Base-by-base conservation (phyloP, 2,888 invertebrate genomes). In the Helobdella robusta region DNA sequence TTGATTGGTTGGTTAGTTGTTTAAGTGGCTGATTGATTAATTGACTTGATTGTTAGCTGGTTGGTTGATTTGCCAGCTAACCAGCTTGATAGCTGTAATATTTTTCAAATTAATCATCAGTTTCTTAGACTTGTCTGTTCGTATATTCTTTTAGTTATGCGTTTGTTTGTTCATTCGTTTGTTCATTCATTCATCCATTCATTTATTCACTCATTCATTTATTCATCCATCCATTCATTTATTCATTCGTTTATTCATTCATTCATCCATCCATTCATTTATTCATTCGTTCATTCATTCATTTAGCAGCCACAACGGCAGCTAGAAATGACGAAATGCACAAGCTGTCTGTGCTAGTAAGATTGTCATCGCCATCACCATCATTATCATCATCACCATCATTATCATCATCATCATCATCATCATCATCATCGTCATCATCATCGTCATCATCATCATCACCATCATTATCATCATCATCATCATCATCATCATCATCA, bases 361-460 rank as follows among this genome's bases (percentile, higher is more conserved):
- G 11, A 36, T 40, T 40, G 5, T 59, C 60, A 36, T 59, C 60
- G 20, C 36, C 60, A 36, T 6, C 60, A 36, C 36, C 60, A 36
- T 46, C 40, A 36, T 36, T 20, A 5, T 59, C 60, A 36, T 59
- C 36, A 36, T 40, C 60, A 36, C 36, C 60, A 36, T 59, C 60
- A 36, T 59, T 40, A 36, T 59, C 60, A 36, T 59, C 60, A 36
- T 20, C 54, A 18, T 52, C 54, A 18, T 52, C 54, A 18, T 52
- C 54, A 18, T 52, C 54, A 18, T 20, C 54, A 18, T 52, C 54
- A 18, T 52, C 54, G 11, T 52, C 54, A 18, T 52, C 23, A 18
- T 20, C 54, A 18, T 52, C 54, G 15, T 20, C 54, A 11, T 52
- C 54, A 11, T 52, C 54, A 11, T 52, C 54, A 11, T 20, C 54